Conservation (phyloP, 2,888 invertebrate species). For the Zeuzera pyrina region DNA sequence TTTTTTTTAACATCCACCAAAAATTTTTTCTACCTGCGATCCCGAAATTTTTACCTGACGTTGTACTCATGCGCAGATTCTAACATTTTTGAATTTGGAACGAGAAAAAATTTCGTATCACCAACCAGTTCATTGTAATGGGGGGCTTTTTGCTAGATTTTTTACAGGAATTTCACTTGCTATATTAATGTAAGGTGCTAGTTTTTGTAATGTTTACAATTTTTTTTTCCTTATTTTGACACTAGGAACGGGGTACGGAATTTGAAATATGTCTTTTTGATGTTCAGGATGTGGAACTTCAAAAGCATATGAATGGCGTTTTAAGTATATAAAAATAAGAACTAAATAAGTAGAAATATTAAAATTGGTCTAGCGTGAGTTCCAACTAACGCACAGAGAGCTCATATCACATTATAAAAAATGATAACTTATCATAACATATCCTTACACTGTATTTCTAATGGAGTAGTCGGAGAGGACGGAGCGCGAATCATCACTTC, state of each 20-base stretch:
- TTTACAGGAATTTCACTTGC: constrained; percentile 62
- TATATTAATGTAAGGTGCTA: constrained; percentile 30
- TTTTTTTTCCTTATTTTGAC: constrained; percentile 8
- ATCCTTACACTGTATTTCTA: too few species aligned
- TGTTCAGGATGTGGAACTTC: too few species aligned
- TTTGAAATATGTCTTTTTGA: not conserved
- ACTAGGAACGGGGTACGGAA: not conserved
- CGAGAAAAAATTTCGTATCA: constrained; percentile 34
- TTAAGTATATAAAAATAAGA: too few species aligned
- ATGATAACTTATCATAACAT: too few species aligned
- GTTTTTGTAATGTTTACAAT: constrained; percentile 50
- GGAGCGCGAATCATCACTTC: too few species aligned
- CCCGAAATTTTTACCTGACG: constrained; percentile 56
- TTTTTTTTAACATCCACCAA: constrained; percentile 54
- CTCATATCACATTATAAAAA: too few species aligned
- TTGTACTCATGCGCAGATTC: constrained; percentile 54
- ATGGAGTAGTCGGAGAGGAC: too few species aligned
- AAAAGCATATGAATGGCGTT: too few species aligned
- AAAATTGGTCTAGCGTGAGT: too few species aligned
- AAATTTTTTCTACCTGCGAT: constrained; percentile 71
- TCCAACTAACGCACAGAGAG: too few species aligned
- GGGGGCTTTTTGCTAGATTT: constrained; percentile 60
- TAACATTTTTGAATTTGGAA: constrained; percentile 40
- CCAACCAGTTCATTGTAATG: constrained; percentile 24
- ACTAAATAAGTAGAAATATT: too few species aligned